Evolutionary conservation across 2,888 invertebrate genomes (phyloP).

Genomic region (Piscicola geometra): DNA sequence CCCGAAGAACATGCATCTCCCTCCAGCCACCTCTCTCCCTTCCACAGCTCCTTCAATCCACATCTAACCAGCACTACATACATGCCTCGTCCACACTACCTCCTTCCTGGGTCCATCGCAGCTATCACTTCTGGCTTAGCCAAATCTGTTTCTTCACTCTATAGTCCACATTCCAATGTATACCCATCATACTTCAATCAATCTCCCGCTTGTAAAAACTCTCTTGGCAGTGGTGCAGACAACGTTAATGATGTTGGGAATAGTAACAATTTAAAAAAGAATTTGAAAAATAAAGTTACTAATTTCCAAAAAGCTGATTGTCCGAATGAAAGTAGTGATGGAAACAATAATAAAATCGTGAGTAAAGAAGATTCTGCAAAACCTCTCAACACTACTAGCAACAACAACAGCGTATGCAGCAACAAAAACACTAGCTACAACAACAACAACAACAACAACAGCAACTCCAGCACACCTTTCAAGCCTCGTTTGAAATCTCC

Average conservation of each 20-base stretch:
- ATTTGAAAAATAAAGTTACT: no score
- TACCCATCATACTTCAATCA: neutral
- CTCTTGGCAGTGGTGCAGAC: neutral
- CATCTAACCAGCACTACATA: neutral
- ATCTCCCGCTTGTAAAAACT: neutral
- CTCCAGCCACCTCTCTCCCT: conserved; percentile 9
- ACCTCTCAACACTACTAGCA: neutral
- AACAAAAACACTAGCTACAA: neutral
- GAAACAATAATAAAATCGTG: no score
- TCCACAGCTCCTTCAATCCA: neutral
- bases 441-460: conserved; percentile 9
- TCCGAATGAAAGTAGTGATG: no score
- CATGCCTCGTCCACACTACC: neutral
- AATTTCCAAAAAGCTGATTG: no score
- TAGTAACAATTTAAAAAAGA: neutral
- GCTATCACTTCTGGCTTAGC: conserved; percentile 19
- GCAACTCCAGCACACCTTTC: neutral
- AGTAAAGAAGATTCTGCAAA: neutral
- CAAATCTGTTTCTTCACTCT: neutral
- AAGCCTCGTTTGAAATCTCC: neutral
- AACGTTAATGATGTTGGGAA: neutral
- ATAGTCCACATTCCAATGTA: neutral
- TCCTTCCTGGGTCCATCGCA: conserved; percentile 25
- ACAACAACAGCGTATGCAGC: neutral
- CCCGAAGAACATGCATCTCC: neutral